Evolutionary conservation across 2,797 vertebrate genomes (phyloP).

Genomic region (Phrynocephalus vlangalii): DNA sequence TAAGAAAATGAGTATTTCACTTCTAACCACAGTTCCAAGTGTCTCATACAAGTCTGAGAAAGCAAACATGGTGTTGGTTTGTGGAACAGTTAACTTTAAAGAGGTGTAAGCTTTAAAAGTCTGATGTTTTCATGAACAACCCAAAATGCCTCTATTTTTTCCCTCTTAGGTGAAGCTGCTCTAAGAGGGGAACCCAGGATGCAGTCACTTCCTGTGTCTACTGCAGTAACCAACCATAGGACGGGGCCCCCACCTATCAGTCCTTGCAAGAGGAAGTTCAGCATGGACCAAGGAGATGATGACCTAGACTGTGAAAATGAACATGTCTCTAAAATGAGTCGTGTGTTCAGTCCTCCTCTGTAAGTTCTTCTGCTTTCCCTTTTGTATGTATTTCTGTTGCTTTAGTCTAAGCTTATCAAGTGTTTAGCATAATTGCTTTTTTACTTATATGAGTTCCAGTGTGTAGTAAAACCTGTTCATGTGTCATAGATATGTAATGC

Average conservation of each 20-base stretch:
- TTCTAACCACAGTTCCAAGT: not conserved
- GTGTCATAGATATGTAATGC: not conserved
- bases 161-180: slow-evolving; percentile 89
- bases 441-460: not conserved
- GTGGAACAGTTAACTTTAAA: slow-evolving; percentile 27
- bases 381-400: not conserved
- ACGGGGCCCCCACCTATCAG: slow-evolving; percentile 97
- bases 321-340: slow-evolving; percentile 95
- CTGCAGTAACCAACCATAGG: slow-evolving; percentile 88
- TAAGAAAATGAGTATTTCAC: slow-evolving; percentile 33
- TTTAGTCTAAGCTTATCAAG: not conserved
- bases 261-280: slow-evolving; percentile 95
- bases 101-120: not conserved
- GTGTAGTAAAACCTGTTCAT: not conserved
- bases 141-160: not conserved
- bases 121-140: not conserved
- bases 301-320: slow-evolving; percentile 93
- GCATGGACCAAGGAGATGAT: slow-evolving; percentile 89
- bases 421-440: not conserved
- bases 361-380: slow-evolving; percentile 77
- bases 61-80: not conserved
- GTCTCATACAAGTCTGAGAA: slow-evolving; percentile 28
- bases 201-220: slow-evolving; percentile 90
- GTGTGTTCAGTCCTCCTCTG: slow-evolving; percentile 92
- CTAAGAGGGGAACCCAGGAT: slow-evolving; percentile 93